A percentile compares a stretch with the other conserved stretches of the same genome.
Evolutionary conservation across 2,113 vertebrate species (phyloP).

Genomic region (Stomatorhinus ivindoensis): DNA sequence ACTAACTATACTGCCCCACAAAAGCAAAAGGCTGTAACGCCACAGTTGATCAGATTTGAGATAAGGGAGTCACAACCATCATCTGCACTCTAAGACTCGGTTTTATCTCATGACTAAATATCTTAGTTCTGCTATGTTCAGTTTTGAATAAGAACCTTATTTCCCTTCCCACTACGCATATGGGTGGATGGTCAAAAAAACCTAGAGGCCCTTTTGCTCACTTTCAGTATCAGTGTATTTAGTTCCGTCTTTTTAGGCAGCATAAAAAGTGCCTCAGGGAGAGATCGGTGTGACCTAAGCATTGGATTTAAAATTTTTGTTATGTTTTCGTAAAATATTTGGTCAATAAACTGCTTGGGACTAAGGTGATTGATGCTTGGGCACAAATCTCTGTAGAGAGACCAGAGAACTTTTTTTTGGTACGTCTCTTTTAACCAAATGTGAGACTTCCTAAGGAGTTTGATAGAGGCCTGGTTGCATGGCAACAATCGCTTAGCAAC

Average conservation of each 20-base stretch:
- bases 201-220: not conserved
- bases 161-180: not conserved
- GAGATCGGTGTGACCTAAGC: not conserved
- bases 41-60: not conserved
- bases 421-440: not conserved
- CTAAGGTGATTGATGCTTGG: not conserved
- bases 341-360: not conserved
- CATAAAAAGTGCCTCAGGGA: not conserved
- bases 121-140: not conserved
- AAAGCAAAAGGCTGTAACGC: not conserved
- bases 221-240: not conserved
- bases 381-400: not conserved
- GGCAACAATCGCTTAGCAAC: slow-evolving; percentile 1
- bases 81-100: not conserved
- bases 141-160: not conserved
- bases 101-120: not conserved
- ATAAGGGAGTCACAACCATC: not conserved
- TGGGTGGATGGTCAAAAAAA: not conserved
- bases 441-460: not conserved
- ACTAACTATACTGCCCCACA: not conserved
- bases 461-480: not conserved
- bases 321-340: not conserved
- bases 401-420: not conserved
- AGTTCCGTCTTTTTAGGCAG: not conserved
- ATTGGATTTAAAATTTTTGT: not conserved